phyloP scores from a whole-genome alignment of 2,797 vertebrate genomes.

The Limnodromus scolopaceus region DNA sequence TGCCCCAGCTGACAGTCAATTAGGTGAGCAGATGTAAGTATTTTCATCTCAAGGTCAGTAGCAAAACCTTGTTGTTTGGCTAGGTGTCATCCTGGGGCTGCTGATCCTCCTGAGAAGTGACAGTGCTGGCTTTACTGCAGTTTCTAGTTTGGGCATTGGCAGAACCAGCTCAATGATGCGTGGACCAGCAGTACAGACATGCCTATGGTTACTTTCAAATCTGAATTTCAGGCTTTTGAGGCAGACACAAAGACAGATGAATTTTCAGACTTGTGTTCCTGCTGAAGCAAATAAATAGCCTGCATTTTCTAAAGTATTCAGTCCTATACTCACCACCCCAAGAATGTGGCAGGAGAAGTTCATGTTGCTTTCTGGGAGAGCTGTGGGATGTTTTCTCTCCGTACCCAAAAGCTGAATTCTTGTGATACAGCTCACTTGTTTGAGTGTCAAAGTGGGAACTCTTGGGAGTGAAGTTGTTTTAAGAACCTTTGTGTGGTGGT shows the following conservation, averaged over 20 bases:
- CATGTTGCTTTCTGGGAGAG: background rate
- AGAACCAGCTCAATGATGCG: background rate
- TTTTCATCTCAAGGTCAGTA: background rate
- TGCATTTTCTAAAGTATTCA: background rate
- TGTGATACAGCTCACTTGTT: background rate
- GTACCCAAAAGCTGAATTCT: background rate
- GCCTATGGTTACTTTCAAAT: background rate
- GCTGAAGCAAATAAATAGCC: background rate
- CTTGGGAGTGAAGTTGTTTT: background rate
- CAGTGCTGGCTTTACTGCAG: background rate
- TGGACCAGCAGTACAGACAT: background rate
- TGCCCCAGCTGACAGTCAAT: background rate
- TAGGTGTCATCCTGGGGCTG: background rate
- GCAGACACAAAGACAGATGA: background rate
- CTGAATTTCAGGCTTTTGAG: background rate
- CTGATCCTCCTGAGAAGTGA: background rate
- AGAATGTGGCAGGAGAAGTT: background rate
- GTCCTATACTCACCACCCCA: background rate
- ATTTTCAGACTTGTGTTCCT: background rate
- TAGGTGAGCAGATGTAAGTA: background rate
- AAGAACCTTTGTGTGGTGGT: background rate
- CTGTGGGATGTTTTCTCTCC: background rate
- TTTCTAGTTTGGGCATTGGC: background rate
- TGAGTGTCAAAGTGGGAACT: background rate
- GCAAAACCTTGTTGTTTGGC: background rate